A percentile compares a stretch with the other conserved stretches of the same genome.
Evolutionary conservation across 1,140 invertebrate genomes (phyloP).

Genomic region (Aphidius ervi): DNA sequence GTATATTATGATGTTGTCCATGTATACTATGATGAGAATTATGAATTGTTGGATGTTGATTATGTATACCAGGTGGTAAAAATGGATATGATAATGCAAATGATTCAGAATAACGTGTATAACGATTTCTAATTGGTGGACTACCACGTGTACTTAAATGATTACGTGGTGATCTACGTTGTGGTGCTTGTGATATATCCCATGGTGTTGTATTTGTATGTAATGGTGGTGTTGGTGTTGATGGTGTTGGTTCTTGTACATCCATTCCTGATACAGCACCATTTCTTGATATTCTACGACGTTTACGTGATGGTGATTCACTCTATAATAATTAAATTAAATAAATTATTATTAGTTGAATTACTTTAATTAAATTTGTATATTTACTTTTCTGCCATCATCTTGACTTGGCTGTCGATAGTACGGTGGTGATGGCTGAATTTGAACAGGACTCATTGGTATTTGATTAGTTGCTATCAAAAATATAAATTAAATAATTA

Average conservation of each 20-base stretch:
- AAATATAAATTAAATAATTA: constrained; percentile 19
- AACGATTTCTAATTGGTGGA: constrained; percentile 41
- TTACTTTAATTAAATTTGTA: not conserved
- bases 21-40: constrained; percentile 36
- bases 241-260: constrained; percentile 41
- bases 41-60: constrained; percentile 37
- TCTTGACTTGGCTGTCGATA: constrained; percentile 52
- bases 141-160: constrained; percentile 43
- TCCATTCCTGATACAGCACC: constrained; percentile 43
- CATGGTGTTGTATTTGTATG: constrained; percentile 39
- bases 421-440: constrained; percentile 50
- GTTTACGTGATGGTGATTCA: constrained; percentile 46
- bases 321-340: constrained; percentile 32
- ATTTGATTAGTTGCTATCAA: constrained; percentile 47
- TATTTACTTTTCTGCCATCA: constrained; percentile 49
- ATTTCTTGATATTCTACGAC: constrained; percentile 47
- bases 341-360: constrained; percentile 5
- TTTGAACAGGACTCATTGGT: constrained; percentile 50
- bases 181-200: constrained; percentile 39
- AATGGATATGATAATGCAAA: constrained; percentile 39
- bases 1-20: constrained; percentile 34
- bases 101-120: constrained; percentile 41
- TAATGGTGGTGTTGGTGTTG: constrained; percentile 39
- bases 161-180: constrained; percentile 43
- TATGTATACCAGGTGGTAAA: constrained; percentile 36